These are phyloP conservation scores for Mastigias papua DNA, from an alignment of 30 jellyfish, hydroid and myxozoan genomes.

Conservation along the genomic window DNA sequence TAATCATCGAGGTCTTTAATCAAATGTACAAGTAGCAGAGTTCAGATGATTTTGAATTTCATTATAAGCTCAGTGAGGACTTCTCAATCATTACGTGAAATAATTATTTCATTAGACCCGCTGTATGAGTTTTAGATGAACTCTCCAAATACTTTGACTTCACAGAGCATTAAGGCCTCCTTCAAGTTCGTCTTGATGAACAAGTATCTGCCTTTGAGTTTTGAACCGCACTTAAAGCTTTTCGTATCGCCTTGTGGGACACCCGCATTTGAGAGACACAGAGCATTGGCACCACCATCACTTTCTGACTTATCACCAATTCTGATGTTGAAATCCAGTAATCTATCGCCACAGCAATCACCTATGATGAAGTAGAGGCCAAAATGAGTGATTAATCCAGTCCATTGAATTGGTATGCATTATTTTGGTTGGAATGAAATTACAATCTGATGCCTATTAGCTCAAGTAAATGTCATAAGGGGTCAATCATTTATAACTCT, in stretches of 20 bases:
- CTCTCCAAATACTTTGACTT: background rate
- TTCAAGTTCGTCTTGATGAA: background rate
- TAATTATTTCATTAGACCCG: no score
- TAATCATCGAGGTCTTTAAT: no score
- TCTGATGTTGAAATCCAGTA: slow-evolving; percentile 15
- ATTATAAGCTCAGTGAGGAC: no score
- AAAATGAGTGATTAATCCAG: no score
- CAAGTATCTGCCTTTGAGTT: slow-evolving; percentile 14
- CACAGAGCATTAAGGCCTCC: background rate
- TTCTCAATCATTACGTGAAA: no score
- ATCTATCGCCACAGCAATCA: background rate
- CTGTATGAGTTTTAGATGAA: background rate
- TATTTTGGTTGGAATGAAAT: no score
- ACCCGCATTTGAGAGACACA: background rate
- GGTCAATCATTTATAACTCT: no score
- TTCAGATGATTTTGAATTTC: no score
- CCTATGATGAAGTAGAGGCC: background rate
- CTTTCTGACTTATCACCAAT: slow-evolving; percentile 9
- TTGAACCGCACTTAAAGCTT: background rate
- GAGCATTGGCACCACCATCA: slow-evolving; percentile 1
- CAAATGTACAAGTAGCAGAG: no score
- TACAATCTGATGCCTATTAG: no score
- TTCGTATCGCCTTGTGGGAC: slow-evolving; percentile 14
- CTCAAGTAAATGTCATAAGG: no score
- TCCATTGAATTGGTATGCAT: no score